Evolutionary conservation across 2,888 invertebrate genomes (phyloP).

Genomic region (Idaea dimidiata): DNA sequence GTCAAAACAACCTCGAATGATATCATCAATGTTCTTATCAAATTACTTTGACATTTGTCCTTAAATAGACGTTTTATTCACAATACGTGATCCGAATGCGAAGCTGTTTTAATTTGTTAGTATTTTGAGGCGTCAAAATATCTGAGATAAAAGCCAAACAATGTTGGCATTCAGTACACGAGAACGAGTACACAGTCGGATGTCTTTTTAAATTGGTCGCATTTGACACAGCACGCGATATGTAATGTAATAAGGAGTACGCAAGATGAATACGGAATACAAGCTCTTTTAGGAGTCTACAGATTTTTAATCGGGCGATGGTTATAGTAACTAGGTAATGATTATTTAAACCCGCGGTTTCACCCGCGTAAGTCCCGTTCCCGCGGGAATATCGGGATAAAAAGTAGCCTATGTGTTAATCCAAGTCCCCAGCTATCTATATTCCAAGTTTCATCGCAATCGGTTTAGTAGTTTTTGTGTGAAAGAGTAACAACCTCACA

Average conservation of each 20-base stretch:
- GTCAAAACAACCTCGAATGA: slow-evolving; percentile 23
- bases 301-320: background rate
- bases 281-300: slow-evolving; percentile 25
- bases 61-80: slow-evolving; percentile 46
- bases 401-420: too few relatives aligned
- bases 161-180: slow-evolving; percentile 25
- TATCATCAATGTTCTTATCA: slow-evolving; percentile 29
- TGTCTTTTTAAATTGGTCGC: slow-evolving; percentile 46
- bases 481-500: too few relatives aligned
- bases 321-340: background rate
- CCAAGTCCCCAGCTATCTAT: too few relatives aligned
- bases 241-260: slow-evolving; percentile 72
- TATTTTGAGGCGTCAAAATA: slow-evolving; percentile 68
- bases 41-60: slow-evolving; percentile 37
- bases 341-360: too few relatives aligned
- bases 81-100: slow-evolving; percentile 56
- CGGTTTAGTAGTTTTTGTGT: too few relatives aligned
- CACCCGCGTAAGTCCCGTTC: too few relatives aligned
- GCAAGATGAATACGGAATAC: slow-evolving; percentile 65
- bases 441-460: too few relatives aligned
- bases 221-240: slow-evolving; percentile 66
- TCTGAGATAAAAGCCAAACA: slow-evolving; percentile 44
- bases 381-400: too few relatives aligned
- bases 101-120: slow-evolving; percentile 71
- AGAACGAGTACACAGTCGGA: slow-evolving; percentile 21